Evolutionary conservation across 2,797 vertebrate genomes (phyloP), one percentile per base, ranked within the genome.

Genomic region (Ptychobarbus kaznakovi): DNA sequence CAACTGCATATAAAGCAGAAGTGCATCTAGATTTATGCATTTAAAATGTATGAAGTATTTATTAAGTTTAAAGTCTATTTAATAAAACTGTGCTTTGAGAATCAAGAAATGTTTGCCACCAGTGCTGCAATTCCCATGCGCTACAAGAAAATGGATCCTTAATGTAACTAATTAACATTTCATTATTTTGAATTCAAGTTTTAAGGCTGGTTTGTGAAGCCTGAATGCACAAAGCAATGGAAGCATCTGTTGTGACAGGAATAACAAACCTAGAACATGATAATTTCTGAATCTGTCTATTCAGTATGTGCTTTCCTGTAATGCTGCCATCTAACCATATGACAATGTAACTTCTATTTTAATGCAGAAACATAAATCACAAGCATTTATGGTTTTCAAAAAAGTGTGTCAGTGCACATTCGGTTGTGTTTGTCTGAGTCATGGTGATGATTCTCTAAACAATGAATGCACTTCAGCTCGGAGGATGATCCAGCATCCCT

Each of bases 291-390:
- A 32, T 65, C 28, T 53, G 49, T 68, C n/a, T 75, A 38, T 85
- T 58, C 51, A 77, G 72, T 65, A 8, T 63, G 74, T 65, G 76
- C 70, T 87, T 86, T 86, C 84, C 84, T 78, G 86, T 76, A 87
- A 76, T 20, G 25, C 22, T 65, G 40, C 58, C 58, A 69, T 81
- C 51, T 80, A 12, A 84, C 87, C 74, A 20, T 78, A 80, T 86
- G 80, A 86, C 82, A 69, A 68, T 44, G 69, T 81, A 46, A 70
- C 61, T 89, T 88, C 85, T 89, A 84, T 86, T 88, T 88, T 79
- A 78, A 66, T 51, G 68, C 15, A 74, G n/a, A 72, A 56, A 80
- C 81, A 80, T 63, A 84, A 32, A 82, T 84, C 44, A 68, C 72
- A 80, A 35, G 61, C 82, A 72, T 61, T 88, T 80, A 84, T 86